A percentile compares a stretch with the other conserved stretches of the same genome.
Evolutionary conservation across 2,113 vertebrate genomes (phyloP).

Genomic region (Microtus ochrogaster): DNA sequence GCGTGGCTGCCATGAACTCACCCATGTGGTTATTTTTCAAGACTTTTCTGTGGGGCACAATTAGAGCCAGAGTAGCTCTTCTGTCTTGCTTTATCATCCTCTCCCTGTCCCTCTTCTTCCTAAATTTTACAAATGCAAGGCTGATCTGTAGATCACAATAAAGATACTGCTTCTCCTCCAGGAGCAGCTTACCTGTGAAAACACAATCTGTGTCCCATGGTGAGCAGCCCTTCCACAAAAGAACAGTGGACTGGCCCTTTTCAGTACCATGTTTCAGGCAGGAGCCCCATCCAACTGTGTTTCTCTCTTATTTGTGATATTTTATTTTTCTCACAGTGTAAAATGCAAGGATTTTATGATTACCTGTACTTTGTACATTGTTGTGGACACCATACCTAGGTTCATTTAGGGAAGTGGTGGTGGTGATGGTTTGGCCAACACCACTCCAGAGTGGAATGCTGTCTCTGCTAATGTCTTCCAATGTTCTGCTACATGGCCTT

Average conservation of each 20-base stretch:
- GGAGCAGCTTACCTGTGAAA: background rate
- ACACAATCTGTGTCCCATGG: background rate
- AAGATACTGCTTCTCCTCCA: background rate
- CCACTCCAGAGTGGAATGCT: background rate
- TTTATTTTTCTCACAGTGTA: conserved; percentile 36
- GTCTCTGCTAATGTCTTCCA: background rate
- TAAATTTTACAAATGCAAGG: background rate
- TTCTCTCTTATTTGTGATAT: background rate
- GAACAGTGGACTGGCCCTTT: background rate
- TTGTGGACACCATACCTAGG: background rate
- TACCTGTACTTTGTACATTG: background rate
- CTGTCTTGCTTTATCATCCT: background rate
- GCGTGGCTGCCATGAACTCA: background rate
- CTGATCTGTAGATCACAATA: background rate
- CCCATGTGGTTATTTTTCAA: background rate
- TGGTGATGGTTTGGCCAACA: background rate
- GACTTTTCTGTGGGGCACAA: background rate
- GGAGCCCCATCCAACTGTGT: background rate
- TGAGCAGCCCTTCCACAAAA: background rate
- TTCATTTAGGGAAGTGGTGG: background rate
- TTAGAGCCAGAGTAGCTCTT: background rate
- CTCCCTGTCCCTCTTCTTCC: background rate
- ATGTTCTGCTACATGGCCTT: background rate
- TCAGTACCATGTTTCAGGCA: background rate
- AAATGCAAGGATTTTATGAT: background rate